phyloP scores from a whole-genome alignment of 2,888 invertebrate species.

The Dryadula phaetusa region DNA sequence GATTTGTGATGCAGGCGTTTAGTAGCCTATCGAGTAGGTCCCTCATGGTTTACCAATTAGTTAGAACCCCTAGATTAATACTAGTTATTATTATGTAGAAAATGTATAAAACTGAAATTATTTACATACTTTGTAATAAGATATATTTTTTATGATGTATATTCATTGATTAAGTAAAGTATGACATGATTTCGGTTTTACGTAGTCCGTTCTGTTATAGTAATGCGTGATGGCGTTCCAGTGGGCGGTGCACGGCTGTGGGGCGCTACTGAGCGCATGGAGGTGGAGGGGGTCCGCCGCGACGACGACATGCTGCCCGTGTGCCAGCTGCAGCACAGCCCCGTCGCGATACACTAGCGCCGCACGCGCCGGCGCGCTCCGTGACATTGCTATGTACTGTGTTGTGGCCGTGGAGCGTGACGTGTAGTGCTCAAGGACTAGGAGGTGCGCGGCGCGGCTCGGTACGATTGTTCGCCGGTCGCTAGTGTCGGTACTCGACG shows the following conservation, averaged over 20 bases:
- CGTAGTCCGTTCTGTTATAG: background rate
- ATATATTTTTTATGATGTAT: background rate
- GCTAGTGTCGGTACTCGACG: conserved; percentile 41
- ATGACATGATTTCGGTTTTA: conserved; percentile 32
- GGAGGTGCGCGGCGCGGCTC: conserved; percentile 40
- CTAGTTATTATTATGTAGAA: conserved; percentile 2
- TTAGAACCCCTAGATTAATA: conserved; percentile 26
- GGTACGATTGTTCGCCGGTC: conserved; percentile 46
- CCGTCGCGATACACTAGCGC: conserved; percentile 93
- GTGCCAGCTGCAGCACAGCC: conserved; percentile 93
- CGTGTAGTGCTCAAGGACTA: conserved; percentile 34
- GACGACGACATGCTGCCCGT: conserved; percentile 90
- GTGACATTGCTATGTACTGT: conserved; percentile 1
- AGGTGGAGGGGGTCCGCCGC: conserved; percentile 74
- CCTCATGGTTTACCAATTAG: conserved; percentile 31
- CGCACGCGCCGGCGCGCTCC: conserved; percentile 31
- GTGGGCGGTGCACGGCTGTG: conserved; percentile 65
- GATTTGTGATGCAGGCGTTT: conserved; percentile 16
- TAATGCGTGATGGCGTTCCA: conserved; percentile 40
- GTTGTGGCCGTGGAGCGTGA: conserved; percentile 24
- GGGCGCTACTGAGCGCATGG: conserved; percentile 90
- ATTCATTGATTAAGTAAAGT: background rate
- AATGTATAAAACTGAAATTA: conserved; percentile 22
- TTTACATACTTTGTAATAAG: background rate
- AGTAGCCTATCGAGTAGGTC: conserved; percentile 12